These are phyloP conservation scores for Theretra japonica DNA, from an alignment of 2,888 invertebrate species.

Conservation along the genomic window DNA sequence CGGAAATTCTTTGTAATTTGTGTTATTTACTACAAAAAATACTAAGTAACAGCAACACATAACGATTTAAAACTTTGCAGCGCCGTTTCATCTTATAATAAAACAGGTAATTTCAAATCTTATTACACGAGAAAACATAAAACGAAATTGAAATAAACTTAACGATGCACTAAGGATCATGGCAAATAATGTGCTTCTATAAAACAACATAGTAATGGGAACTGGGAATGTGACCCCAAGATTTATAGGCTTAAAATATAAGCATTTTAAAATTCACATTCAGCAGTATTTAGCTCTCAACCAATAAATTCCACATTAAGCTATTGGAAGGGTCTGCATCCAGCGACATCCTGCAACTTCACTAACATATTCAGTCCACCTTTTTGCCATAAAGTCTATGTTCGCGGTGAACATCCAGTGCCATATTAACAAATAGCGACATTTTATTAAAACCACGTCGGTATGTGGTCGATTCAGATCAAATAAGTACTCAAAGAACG, in stretches of 20 bases:
- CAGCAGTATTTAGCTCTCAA: not conserved
- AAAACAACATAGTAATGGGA: conserved; percentile 37
- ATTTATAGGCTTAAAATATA: not conserved
- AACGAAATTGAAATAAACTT: conserved; percentile 35
- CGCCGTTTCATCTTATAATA: conserved; percentile 23
- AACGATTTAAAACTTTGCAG: conserved; percentile 25
- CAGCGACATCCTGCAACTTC: too few species aligned
- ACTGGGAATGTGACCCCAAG: conserved; percentile 20
- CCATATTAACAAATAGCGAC: too few species aligned
- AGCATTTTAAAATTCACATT: not conserved
- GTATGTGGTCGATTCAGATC: too few species aligned
- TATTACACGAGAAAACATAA: conserved; percentile 33
- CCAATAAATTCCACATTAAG: too few species aligned
- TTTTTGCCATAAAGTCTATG: too few species aligned
- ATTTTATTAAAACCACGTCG: too few species aligned
- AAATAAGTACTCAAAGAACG: too few species aligned
- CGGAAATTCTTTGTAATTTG: too few species aligned
- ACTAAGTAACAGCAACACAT: conserved; percentile 8
- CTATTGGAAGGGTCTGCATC: too few species aligned
- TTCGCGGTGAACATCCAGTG: too few species aligned
- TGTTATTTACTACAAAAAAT: not conserved
- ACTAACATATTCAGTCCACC: too few species aligned
- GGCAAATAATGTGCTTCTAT: conserved; percentile 40
- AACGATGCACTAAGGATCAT: conserved; percentile 34
- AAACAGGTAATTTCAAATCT: conserved; percentile 27